Percentiles rank a stretch among this genome's conserved stretches.
phyloP scores from a whole-genome alignment of 2,113 vertebrate genomes.

The Sorex fumeus region DNA sequence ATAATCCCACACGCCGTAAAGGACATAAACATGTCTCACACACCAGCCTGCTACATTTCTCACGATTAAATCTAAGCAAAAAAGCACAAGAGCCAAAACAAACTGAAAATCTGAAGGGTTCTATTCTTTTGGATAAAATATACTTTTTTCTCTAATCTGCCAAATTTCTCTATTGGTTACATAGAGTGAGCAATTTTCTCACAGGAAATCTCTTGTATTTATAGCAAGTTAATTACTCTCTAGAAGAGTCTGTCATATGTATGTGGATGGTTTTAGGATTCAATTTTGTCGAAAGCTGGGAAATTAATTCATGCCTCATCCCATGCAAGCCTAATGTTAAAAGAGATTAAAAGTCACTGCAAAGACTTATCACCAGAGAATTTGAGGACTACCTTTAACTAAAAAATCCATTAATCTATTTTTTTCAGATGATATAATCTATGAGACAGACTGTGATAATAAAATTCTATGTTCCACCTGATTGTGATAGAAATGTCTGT shows the following conservation, averaged over 20 bases:
- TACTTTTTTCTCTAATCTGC: slow-evolving; percentile 60
- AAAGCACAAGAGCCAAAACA: slow-evolving; percentile 58
- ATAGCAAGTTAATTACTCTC: slow-evolving; percentile 76
- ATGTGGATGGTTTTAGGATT: slow-evolving; percentile 66
- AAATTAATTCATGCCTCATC: slow-evolving; percentile 76
- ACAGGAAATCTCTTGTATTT: slow-evolving; percentile 77
- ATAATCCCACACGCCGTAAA: slow-evolving; percentile 63
- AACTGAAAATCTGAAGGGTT: slow-evolving; percentile 62
- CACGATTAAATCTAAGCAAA: slow-evolving; percentile 60
- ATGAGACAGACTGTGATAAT: slow-evolving; percentile 76
- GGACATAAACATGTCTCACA: slow-evolving; percentile 48
- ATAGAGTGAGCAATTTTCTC: slow-evolving; percentile 67
- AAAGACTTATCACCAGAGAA: slow-evolving; percentile 52
- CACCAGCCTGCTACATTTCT: slow-evolving; percentile 41
- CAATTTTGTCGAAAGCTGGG: slow-evolving; percentile 75
- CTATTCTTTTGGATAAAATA: slow-evolving; percentile 54
- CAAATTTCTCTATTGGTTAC: slow-evolving; percentile 62
- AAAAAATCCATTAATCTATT: slow-evolving; percentile 77
- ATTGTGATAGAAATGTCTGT: slow-evolving; percentile 76
- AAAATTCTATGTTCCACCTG: slow-evolving; percentile 79
- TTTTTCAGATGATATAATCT: slow-evolving; percentile 76
- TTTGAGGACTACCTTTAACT: slow-evolving; percentile 57
- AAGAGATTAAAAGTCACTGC: slow-evolving; percentile 72
- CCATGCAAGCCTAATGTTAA: slow-evolving; percentile 66
- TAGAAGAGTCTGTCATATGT: slow-evolving; percentile 64